These are phyloP conservation scores for Nylanderia fulva DNA, from an alignment of 1,140 invertebrate species.

Conservation along the genomic window DNA sequence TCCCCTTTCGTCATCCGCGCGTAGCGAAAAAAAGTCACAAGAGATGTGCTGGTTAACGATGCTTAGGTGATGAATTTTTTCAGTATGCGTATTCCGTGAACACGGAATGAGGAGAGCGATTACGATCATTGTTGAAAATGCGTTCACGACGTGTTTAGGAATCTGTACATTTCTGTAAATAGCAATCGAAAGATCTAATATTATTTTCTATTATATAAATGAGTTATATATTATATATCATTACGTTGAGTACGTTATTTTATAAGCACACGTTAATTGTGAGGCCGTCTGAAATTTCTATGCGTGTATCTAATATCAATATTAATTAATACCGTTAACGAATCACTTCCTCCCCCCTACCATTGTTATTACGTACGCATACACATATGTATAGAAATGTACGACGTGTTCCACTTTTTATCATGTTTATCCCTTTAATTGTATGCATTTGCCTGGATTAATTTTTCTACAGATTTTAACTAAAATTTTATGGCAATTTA, in stretches of 20 bases:
- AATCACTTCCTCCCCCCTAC: not conserved
- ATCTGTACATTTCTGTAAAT: constrained; percentile 77
- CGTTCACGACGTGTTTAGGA: constrained; percentile 35
- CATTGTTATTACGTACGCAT: constrained; percentile 16
- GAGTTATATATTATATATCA: constrained; percentile 57
- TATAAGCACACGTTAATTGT: constrained; percentile 49
- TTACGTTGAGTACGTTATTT: constrained; percentile 74
- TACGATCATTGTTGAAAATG: constrained; percentile 40
- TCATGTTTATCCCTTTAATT: not conserved
- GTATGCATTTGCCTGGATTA: not conserved
- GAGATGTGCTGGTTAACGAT: not conserved
- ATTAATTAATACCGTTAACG: constrained; percentile 15
- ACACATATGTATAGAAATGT: constrained; percentile 14
- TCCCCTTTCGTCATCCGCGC: not conserved
- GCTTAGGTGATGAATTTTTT: constrained; percentile 5
- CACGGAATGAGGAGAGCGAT: constrained; percentile 3
- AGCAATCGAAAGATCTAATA: constrained; percentile 61
- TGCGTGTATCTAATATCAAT: not conserved
- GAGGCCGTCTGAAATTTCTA: constrained; percentile 22
- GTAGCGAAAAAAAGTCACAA: not conserved
- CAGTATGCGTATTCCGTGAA: not conserved
- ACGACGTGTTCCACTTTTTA: constrained; percentile 22
- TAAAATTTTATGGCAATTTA: not conserved
- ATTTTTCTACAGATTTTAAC: not conserved
- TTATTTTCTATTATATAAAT: constrained; percentile 70